phyloP scores from a whole-genome alignment of 2,797 vertebrate species.

The Lateolabrax maculatus region DNA sequence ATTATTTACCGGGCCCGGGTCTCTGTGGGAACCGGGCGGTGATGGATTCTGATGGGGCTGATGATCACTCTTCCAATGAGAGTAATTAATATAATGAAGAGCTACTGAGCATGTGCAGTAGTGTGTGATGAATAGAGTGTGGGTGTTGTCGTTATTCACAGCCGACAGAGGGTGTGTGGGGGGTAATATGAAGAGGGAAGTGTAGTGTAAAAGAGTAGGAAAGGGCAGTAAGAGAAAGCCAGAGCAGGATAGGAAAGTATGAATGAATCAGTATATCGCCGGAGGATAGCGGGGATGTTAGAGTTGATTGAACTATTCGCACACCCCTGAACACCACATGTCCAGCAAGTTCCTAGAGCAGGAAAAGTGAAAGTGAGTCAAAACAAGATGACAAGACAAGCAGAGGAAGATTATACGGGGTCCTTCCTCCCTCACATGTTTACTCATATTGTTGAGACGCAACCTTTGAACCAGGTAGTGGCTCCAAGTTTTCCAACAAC shows the following conservation, averaged over 20 bases:
- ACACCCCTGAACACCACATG: not conserved
- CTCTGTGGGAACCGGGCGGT: slow-evolving; percentile 85
- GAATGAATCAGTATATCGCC: slow-evolving; percentile 11
- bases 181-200: slow-evolving; percentile 46
- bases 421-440: slow-evolving; percentile 24
- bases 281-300: not conserved
- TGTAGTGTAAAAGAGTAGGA: slow-evolving; percentile 22
- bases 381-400: slow-evolving; percentile 15
- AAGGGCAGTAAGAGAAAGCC: slow-evolving; percentile 30
- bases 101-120: slow-evolving; percentile 84
- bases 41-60: slow-evolving; percentile 91
- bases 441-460: slow-evolving; percentile 30
- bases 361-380: slow-evolving; percentile 4
- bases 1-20: slow-evolving; percentile 83
- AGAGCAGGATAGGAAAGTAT: slow-evolving; percentile 8
- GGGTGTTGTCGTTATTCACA: slow-evolving; percentile 86
- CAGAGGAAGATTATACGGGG: not conserved
- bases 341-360: slow-evolving; percentile 9
- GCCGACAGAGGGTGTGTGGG: slow-evolving; percentile 78
- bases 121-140: slow-evolving; percentile 84
- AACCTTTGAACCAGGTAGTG: slow-evolving; percentile 49
- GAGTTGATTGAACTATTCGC: slow-evolving; percentile 18
- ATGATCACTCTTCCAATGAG: slow-evolving; percentile 97
- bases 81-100: slow-evolving; percentile 96
- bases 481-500: slow-evolving; percentile 48